Evolutionary conservation across 2,797 vertebrate genomes (phyloP).

Genomic region (Notoglanidium macrostoma): DNA sequence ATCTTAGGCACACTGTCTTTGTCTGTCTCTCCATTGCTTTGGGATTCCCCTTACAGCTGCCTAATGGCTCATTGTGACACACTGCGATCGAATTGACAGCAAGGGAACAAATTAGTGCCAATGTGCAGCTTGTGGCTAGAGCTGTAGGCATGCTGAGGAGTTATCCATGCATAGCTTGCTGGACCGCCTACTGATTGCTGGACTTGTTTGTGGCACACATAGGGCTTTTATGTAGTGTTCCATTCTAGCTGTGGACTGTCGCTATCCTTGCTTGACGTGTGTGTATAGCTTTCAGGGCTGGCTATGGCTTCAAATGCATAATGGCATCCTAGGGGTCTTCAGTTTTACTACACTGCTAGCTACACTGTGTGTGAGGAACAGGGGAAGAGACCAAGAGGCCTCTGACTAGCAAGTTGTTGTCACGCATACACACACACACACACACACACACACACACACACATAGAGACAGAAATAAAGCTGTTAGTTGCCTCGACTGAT

Average conservation of each 20-base stretch:
- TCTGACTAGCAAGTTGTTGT: conserved; percentile 45
- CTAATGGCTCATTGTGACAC: conserved; percentile 62
- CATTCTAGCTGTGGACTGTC: conserved; percentile 31
- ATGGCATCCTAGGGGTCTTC: conserved; percentile 41
- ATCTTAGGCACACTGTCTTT: conserved; percentile 33
- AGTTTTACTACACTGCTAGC: conserved; percentile 50
- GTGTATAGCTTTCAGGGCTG: conserved; percentile 1
- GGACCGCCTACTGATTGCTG: conserved; percentile 44
- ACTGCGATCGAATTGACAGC: conserved; percentile 47
- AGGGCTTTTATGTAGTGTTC: conserved; percentile 29
- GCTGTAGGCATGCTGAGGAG: conserved; percentile 31
- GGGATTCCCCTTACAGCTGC: conserved; percentile 43
- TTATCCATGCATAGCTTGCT: conserved; percentile 9
- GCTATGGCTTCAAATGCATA: conserved; percentile 39
- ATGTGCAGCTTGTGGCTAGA: conserved; percentile 1
- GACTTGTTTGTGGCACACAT: conserved; percentile 34
- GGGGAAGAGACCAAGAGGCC: conserved; percentile 38
- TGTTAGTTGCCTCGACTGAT: conserved; percentile 1
- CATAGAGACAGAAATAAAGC: background rate
- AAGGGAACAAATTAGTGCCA: conserved; percentile 36
- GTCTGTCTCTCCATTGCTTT: conserved; percentile 23
- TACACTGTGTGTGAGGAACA: conserved; percentile 23
- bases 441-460: background rate
- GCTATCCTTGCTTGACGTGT: conserved; percentile 24
- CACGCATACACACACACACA: background rate